Base-by-base conservation (phyloP, 1,140 invertebrate species). In the Drosophila micromelanica region DNA sequence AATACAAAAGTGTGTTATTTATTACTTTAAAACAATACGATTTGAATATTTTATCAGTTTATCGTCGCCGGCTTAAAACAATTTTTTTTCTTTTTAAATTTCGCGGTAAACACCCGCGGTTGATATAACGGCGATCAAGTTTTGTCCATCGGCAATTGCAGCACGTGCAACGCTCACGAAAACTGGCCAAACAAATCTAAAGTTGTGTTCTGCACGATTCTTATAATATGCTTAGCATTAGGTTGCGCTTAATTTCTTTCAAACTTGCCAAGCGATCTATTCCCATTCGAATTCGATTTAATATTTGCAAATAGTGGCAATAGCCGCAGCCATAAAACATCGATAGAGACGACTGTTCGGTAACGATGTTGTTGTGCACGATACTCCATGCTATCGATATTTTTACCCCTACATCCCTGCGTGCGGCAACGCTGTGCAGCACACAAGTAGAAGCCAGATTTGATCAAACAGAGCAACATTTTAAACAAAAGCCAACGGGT, bases 341-440 rank as follows among this genome's bases (percentile, higher is more conserved):
- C 69, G 69, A 57, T 52, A 52, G 11, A 7, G 13, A 12, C 32
- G 8, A 48, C 17, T 20, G 37, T 23, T 8, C 27, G 17, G 32
- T 59, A 54, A 55, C 70, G 70, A 51, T 45, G 42, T 13, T 20
- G 11, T 17, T 11, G 20, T 13, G 12, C 23, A 46, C 63, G 70
- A 68, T 73, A 73, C 35, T 55, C 37, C 37, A 5, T n/a, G 52
- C 48, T 73, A 73, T 73, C 70, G 70, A 73, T 73, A 73, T 48
- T 71, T 52, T 46, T 73, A 54, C 70, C 70, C 70, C 55, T 59
- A 68, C 70, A 73, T 68, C 70, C 55, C 70, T 73, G 70, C 40
- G 48, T 72, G 64, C 70, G 70, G 70, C 70, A 73, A 73, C 55
- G 70, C 70, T 73, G 63, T 40, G 35, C 13, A 38, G 37, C 52